A percentile compares a stretch with the other conserved stretches of the same genome.
Evolutionary conservation across 2,113 vertebrate species (phyloP).

Genomic region (Podocnemis expansa): DNA sequence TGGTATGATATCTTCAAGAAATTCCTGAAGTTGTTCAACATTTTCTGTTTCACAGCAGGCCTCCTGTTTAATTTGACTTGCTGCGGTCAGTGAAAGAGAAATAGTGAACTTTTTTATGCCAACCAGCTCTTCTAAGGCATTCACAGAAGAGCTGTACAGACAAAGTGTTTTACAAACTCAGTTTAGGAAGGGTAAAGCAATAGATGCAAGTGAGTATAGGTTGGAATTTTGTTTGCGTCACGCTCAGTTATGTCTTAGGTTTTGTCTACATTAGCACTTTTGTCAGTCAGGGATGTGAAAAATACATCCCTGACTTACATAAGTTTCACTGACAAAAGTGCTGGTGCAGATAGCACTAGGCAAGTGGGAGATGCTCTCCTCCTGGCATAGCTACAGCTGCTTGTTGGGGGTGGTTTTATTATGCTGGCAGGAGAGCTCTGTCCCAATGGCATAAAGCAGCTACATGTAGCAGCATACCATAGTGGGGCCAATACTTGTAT

Average conservation of each 20-base stretch:
- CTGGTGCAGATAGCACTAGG: too few species aligned
- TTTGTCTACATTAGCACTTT: too few species aligned
- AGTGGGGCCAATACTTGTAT: too few species aligned
- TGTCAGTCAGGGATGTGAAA: too few species aligned
- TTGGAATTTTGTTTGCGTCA: background rate
- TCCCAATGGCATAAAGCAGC: too few species aligned
- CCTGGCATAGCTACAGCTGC: too few species aligned
- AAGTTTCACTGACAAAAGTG: too few species aligned
- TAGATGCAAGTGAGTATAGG: background rate
- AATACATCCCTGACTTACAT: too few species aligned
- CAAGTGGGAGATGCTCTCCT: too few species aligned
- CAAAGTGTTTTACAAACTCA: background rate
- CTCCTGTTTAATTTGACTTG: conserved; percentile 11
- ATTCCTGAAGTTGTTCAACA: background rate
- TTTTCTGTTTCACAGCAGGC: conserved; percentile 39
- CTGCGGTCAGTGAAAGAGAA: background rate
- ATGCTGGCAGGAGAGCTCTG: too few species aligned
- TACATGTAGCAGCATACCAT: too few species aligned
- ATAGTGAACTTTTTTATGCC: conserved; percentile 24
- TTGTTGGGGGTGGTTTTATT: too few species aligned
- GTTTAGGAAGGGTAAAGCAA: background rate
- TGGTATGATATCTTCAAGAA: background rate
- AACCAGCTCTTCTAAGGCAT: accelerated
- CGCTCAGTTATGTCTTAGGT: background rate
- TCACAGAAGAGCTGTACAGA: background rate